Evolutionary conservation across 2,113 vertebrate genomes (phyloP).

Genomic region (Anolis sagrei): DNA sequence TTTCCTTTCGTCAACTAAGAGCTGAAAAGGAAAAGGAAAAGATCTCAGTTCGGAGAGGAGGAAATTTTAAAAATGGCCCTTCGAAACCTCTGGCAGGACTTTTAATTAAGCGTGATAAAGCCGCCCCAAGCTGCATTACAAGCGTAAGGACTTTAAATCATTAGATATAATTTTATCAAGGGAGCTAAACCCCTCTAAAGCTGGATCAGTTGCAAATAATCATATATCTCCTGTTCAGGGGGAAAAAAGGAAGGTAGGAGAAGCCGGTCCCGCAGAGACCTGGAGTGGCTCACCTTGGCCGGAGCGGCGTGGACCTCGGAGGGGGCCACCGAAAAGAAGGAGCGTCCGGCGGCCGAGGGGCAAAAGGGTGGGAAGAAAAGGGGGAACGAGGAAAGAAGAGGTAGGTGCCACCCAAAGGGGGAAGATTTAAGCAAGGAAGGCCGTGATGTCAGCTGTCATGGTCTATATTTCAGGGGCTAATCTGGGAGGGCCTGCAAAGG

Average conservation of each 20-base stretch:
- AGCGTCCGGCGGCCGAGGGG: background rate
- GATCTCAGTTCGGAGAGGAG: background rate
- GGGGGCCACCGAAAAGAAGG: background rate
- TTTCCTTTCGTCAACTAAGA: background rate
- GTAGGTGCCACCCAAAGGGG: constrained; percentile 19
- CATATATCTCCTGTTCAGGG: constrained; percentile 31
- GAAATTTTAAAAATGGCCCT: constrained; percentile 33
- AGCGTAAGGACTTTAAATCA: constrained; percentile 59
- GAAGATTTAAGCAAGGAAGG: constrained; percentile 51
- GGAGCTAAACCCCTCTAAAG: constrained; percentile 54
- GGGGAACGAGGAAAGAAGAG: constrained; percentile 24
- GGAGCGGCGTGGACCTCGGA: background rate
- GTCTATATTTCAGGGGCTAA: constrained; percentile 61
- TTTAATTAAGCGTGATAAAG: constrained; percentile 50
- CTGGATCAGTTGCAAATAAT: constrained; percentile 55
- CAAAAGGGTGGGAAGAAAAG: background rate
- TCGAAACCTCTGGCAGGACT: constrained; percentile 18
- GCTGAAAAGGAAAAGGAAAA: background rate
- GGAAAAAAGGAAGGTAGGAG: constrained; percentile 82
- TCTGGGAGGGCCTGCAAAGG: constrained; percentile 30
- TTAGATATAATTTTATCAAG: constrained; percentile 64
- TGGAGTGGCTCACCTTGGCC: constrained; percentile 83
- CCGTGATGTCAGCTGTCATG: constrained; percentile 54
- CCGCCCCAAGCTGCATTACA: constrained; percentile 51
- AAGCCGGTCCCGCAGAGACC: constrained; percentile 75